These are phyloP conservation scores for Eilema sororculum DNA, from an alignment of 2,888 invertebrate species.

Conservation along the genomic window DNA sequence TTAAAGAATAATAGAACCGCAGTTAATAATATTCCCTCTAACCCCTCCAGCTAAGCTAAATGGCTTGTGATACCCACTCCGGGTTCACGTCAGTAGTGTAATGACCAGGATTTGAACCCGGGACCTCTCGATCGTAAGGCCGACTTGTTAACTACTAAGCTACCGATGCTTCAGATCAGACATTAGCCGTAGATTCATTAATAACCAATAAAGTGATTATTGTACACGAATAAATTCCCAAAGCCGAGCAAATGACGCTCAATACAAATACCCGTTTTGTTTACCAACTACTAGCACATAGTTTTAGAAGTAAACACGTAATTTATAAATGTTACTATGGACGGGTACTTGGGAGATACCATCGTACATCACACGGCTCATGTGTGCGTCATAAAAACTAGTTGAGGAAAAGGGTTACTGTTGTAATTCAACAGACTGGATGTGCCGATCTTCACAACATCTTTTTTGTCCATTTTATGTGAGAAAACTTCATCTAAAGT, in stretches of 20 bases:
- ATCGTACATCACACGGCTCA: conserved; percentile 11
- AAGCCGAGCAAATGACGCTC: neutral
- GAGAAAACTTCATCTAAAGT: neutral
- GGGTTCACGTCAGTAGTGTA: no score
- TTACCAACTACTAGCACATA: neutral
- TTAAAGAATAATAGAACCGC: no score
- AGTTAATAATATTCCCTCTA: no score
- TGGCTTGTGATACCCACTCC: no score
- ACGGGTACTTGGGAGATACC: conserved; percentile 4
- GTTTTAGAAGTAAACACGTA: conserved; percentile 10
- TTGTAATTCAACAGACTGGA: conserved; percentile 5
- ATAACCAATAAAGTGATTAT: neutral
- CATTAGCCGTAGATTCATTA: no score
- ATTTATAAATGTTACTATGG: conserved; percentile 7
- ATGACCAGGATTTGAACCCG: no score
- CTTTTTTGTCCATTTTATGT: neutral
- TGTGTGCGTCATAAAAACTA: conserved; percentile 18
- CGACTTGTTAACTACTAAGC: no score
- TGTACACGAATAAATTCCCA: neutral
- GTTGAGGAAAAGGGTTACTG: conserved; percentile 26
- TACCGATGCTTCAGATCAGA: no score
- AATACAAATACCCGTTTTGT: neutral
- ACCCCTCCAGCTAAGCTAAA: no score
- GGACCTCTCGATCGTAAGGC: no score
- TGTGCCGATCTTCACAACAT: neutral